phyloP scores from a whole-genome alignment of 2,113 vertebrate species.

The Prinia subflava region DNA sequence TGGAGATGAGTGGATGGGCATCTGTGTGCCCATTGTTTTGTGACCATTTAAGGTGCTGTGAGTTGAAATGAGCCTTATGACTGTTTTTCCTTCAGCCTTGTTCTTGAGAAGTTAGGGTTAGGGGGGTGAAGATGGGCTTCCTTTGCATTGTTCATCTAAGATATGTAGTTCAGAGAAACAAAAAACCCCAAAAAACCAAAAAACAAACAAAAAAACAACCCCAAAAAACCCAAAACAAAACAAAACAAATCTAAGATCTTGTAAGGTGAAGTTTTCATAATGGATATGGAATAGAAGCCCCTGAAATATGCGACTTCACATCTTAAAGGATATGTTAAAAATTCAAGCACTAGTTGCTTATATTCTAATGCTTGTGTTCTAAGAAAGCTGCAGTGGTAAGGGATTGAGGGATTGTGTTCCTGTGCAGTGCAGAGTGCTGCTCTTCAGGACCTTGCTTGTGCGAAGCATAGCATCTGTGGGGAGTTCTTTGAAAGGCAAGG shows the following conservation, averaged over 20 bases:
- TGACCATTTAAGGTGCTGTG: neutral
- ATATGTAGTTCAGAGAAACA: fast-evolving
- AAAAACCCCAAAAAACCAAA: no score
- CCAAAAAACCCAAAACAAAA: fast-evolving
- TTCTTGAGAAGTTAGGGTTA: neutral
- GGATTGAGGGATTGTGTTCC: neutral
- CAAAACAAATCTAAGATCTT: neutral
- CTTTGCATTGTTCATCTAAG: neutral
- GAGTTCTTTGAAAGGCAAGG: neutral
- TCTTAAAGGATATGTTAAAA: neutral
- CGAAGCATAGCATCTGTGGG: neutral
- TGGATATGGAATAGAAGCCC: neutral
- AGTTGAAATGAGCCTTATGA: neutral
- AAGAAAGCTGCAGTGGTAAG: neutral
- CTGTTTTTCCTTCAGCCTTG: neutral
- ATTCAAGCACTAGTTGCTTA: neutral
- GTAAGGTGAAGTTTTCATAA: neutral
- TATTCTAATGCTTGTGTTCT: neutral
- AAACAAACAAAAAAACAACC: neutral
- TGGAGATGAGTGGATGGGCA: neutral
- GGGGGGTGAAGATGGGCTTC: neutral
- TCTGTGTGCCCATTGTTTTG: neutral
- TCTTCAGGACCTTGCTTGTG: neutral
- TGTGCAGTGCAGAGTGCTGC: neutral
- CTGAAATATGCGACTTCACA: neutral